phyloP scores from a whole-genome alignment of 2,797 vertebrate genomes.

The Microtus californicus region DNA sequence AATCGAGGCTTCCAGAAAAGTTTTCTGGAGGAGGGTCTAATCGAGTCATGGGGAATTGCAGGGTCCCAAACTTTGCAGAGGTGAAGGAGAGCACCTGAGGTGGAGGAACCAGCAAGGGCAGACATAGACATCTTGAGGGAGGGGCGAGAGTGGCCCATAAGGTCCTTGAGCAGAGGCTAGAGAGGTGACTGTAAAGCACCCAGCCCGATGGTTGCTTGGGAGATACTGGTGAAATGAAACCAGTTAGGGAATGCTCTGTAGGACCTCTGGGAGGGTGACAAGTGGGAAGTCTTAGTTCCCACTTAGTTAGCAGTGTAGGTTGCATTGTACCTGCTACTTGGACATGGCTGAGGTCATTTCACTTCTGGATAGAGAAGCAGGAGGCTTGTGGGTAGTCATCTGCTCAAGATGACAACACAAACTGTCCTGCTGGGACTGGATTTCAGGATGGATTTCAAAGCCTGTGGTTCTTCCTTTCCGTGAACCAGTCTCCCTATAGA shows the following conservation, averaged over 20 bases:
- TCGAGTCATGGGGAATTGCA: neutral
- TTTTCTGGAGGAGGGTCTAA: conserved; percentile 11
- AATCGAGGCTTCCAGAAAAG: neutral
- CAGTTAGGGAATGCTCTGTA: neutral
- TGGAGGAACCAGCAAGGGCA: neutral
- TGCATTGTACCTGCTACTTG: neutral
- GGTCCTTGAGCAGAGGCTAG: neutral
- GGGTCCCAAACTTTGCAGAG: neutral
- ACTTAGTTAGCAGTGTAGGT: neutral
- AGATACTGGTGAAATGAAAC: neutral
- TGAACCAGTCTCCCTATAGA: neutral
- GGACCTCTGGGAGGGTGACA: conserved; percentile 2
- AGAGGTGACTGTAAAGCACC: neutral
- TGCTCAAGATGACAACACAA: neutral
- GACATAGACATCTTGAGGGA: neutral
- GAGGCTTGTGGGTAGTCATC: neutral
- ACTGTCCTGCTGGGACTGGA: neutral
- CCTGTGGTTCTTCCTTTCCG: accelerated
- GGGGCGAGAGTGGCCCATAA: neutral
- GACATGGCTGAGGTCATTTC: neutral
- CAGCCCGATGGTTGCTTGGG: neutral
- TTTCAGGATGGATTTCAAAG: neutral
- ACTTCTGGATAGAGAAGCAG: neutral
- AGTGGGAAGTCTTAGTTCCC: neutral
- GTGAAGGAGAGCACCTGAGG: neutral